Evolutionary conservation across 2,113 vertebrate genomes (phyloP).

Genomic region (Peromyscus leucopus): DNA sequence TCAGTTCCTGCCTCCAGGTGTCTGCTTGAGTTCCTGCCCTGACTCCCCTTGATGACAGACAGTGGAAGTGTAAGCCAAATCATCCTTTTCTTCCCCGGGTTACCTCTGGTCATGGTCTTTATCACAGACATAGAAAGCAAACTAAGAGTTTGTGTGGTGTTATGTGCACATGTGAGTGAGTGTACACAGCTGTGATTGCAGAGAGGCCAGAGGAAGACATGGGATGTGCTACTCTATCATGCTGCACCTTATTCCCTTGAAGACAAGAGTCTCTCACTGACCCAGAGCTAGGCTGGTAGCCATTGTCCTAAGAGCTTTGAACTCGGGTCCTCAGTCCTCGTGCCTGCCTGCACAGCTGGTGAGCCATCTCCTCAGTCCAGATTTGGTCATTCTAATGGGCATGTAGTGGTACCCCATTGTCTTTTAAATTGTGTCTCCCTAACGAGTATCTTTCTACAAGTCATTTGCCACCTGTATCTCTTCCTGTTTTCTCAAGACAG

Average conservation of each 20-base stretch:
- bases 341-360: neutral
- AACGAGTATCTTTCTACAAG: neutral
- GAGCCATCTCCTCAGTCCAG: neutral
- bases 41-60: neutral
- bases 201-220: neutral
- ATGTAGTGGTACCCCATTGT: neutral
- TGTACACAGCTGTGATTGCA: neutral
- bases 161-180: neutral
- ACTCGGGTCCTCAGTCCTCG: neutral
- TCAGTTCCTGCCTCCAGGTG: no score
- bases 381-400: neutral
- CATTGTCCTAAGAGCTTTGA: neutral
- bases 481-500: neutral
- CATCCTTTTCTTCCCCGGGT: neutral
- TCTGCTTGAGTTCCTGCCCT: neutral
- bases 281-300: neutral
- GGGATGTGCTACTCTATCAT: neutral
- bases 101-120: neutral
- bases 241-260: neutral
- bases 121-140: neutral
- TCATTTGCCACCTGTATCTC: neutral
- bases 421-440: neutral
- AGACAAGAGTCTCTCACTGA: neutral
- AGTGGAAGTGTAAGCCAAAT: neutral
- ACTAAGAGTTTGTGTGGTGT: neutral